Base-by-base conservation (phyloP, 1,140 invertebrate species). In the Drosophila navojoa region DNA sequence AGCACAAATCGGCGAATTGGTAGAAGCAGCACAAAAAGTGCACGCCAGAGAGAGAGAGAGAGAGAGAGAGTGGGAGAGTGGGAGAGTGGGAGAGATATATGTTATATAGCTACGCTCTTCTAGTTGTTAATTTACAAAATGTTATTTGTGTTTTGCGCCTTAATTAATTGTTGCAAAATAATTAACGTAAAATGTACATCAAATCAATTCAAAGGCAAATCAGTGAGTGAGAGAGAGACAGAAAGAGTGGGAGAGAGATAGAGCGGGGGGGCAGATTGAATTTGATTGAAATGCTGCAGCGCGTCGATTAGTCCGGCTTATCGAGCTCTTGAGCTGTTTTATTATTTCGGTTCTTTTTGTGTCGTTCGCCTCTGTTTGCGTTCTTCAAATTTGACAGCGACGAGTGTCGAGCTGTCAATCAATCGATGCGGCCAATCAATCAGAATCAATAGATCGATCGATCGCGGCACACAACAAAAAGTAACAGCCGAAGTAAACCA, bases 391-490 rank as follows among this genome's bases (percentile, higher is more conserved):
- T 78, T 91, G 89, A 91, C 89, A 91, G 89, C 64, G 76, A 77
- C 70, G 77, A 91, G 89, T 91, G 89, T 82, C 78, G 80, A 77
- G 49, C 89, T 90, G 89, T 90, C 89, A 90, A 90, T 90, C 87
- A 87, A 69, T 69, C 72, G 47, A 70, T 69, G 59, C 47, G 53
- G 44, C 50, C 71, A 76, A 67, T 74, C 68, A 70, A 54, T 67
- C 49, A 9, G 32, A 61, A 55, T 52, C 38, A n/a, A 63, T 52
- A 40, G 53, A 70, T 57, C 64, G 45, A 58, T 62, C 71, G 52
- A 67, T 66, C 74, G 77, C 73, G 63, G 76, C 80, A 64, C 61
- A 89, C 61, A 68, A 68, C 79, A 76, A 71, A 81, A 69, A 44
- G 15, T 22, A 32, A 32, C 32, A 32, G 6, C 32, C 7, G 7